Base-by-base conservation (phyloP, 2,797 vertebrate species). In the Coregonus ussuriensis region DNA sequence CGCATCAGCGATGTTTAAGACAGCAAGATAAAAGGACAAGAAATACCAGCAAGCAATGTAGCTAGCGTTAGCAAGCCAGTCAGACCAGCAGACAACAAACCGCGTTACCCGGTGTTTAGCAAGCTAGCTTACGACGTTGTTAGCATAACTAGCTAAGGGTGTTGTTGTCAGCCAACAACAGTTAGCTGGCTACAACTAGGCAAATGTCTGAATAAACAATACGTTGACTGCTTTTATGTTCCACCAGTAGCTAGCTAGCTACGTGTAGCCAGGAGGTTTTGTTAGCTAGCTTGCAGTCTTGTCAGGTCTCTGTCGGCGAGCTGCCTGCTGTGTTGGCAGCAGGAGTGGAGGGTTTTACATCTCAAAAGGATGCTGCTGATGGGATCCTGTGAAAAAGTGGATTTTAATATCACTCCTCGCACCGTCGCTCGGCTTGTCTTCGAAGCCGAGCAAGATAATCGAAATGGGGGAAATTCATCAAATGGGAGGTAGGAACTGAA, bases 301-400 rank as follows among this genome's bases (percentile, higher is more conserved):
- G n/a, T 25, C n/a, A 78, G 77, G 77, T 70, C 65, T 53, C 21
- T 11, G 21, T 37, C 13, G 51, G 76, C 72, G 82, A 76, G 81
- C 76, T 33, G 83, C 77, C 25, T 25, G 41, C 59, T 41, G 41
- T 62, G 59, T 62, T 62, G 83, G 81, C 79, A 81, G 74, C 66
- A 13, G 79, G 78, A 81, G 72, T 77, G 75, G 21, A 9, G 59
- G 71, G 78, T 9, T 62, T 74, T 21, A 47, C 35, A 54, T 18
- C 67, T n/a, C 56, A 54, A 69, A 33, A 91, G 35, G 80, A 94
- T 94, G 94, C 89, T 94, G 87, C 89, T 94, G 86, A 95, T 94
- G 94, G 94, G 92, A 84, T 95, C 94, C 81, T 92, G 90, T 76
- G 94, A 95, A 62, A 95, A 95, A 91, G 90, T 91, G 90, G 94